phyloP scores from a whole-genome alignment of 1,140 invertebrate genomes.

The Mycetomoellerius zeteki region DNA sequence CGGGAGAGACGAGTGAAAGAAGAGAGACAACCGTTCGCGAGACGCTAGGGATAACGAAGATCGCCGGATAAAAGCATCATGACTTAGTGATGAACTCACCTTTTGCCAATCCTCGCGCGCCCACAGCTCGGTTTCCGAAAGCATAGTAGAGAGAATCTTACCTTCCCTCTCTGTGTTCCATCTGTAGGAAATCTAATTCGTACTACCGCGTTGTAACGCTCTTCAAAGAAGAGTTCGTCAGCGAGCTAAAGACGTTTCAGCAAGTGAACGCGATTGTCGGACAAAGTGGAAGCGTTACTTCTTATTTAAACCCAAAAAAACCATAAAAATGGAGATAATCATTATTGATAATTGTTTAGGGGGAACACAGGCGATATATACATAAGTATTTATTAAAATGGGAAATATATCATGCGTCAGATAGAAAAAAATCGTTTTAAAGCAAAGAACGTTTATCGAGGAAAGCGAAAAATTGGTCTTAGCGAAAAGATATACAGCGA shows the following conservation, averaged over 20 bases:
- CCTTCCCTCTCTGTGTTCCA: conserved; percentile 39
- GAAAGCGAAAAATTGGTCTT: not conserved
- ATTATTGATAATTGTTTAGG: not conserved
- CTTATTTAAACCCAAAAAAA: not conserved
- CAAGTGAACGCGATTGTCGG: conserved; percentile 48
- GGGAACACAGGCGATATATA: not conserved
- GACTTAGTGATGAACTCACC: conserved; percentile 84
- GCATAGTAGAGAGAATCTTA: conserved; percentile 21
- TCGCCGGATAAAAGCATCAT: conserved; percentile 84
- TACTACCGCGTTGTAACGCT: conserved; percentile 36
- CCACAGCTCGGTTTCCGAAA: conserved; percentile 34
- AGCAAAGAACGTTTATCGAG: not conserved
- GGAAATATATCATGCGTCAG: not conserved
- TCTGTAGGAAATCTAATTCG: conserved; percentile 56
- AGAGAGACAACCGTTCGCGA: conserved; percentile 36
- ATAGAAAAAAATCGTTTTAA: not conserved
- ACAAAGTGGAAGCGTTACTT: not conserved
- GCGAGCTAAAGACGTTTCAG: conserved; percentile 37
- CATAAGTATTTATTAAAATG: not conserved
- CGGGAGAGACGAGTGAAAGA: not conserved
- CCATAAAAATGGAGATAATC: not conserved
- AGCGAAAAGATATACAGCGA: conserved; percentile 24
- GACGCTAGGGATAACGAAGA: conserved; percentile 75
- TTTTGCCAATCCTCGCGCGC: conserved; percentile 73
- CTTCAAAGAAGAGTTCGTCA: conserved; percentile 59